These are phyloP conservation scores for Clangula hyemalis DNA, from an alignment of 2,797 vertebrate genomes.

Conservation along the genomic window DNA sequence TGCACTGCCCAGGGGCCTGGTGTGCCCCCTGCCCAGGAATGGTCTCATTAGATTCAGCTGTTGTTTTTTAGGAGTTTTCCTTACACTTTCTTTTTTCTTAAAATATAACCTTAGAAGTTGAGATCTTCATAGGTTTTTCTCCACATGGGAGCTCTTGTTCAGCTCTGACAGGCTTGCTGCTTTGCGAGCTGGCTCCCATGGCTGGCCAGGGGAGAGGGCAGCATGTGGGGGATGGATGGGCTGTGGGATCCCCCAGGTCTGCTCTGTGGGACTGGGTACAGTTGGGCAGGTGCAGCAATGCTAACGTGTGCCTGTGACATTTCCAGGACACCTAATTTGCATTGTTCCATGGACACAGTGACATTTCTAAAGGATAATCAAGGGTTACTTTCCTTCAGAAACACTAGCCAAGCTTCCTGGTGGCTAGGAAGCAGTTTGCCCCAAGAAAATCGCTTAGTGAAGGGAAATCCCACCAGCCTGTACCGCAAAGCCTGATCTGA, in stretches of 20 bases:
- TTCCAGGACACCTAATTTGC: neutral
- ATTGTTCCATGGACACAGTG: neutral
- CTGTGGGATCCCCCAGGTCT: neutral
- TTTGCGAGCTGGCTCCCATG: neutral
- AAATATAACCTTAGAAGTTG: neutral
- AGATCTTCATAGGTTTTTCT: neutral
- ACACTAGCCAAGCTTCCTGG: neutral
- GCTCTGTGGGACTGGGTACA: neutral
- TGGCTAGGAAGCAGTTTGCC: neutral
- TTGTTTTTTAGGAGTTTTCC: neutral
- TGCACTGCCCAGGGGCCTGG: neutral
- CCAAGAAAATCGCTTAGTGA: neutral
- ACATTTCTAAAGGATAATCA: neutral
- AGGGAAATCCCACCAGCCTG: neutral
- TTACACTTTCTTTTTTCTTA: neutral
- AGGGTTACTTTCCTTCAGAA: neutral
- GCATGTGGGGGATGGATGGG: neutral
- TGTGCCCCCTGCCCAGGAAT: neutral
- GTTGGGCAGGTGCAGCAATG: neutral
- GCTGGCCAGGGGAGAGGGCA: neutral
- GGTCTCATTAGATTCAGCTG: rapidly evolving
- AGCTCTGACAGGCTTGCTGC: neutral
- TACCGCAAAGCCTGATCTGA: neutral
- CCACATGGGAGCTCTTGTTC: neutral
- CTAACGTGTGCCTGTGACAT: neutral